Evolutionary conservation across 2,888 invertebrate species (phyloP).

Genomic region (Parasteatoda lunata): DNA sequence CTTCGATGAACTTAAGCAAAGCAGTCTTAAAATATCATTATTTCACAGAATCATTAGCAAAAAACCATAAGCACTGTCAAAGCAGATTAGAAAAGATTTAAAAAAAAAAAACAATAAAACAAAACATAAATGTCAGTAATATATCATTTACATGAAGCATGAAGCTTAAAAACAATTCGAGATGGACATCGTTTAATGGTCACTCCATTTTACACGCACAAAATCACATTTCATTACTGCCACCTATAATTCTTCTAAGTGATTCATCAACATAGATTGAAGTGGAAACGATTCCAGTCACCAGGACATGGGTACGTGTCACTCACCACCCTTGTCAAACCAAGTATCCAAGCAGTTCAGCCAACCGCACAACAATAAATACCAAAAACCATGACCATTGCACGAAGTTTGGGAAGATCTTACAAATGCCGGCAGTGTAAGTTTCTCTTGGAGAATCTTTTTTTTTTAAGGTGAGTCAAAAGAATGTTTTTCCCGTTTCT

Average conservation of each 20-base stretch:
- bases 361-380: neutral
- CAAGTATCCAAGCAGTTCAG: neutral
- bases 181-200: neutral
- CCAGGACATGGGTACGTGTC: neutral
- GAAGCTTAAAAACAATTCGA: neutral
- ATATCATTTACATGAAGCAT: neutral
- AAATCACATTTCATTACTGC: slow-evolving; percentile 16
- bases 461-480: neutral
- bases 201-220: slow-evolving; percentile 28
- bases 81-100: too few relatives aligned
- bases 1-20: too few relatives aligned
- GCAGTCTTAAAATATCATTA: too few relatives aligned
- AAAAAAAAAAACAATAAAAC: too few relatives aligned
- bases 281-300: slow-evolving; percentile 18
- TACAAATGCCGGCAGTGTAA: too few relatives aligned
- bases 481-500: neutral
- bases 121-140: too few relatives aligned
- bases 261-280: slow-evolving; percentile 26
- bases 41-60: too few relatives aligned
- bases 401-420: neutral
- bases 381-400: slow-evolving; percentile 2
- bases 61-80: too few relatives aligned
- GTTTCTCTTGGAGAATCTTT: too few relatives aligned
- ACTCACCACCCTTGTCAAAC: neutral
- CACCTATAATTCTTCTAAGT: slow-evolving; percentile 25